Base-by-base conservation (phyloP, 2,113 vertebrate genomes). In the Tautogolabrus adspersus region DNA sequence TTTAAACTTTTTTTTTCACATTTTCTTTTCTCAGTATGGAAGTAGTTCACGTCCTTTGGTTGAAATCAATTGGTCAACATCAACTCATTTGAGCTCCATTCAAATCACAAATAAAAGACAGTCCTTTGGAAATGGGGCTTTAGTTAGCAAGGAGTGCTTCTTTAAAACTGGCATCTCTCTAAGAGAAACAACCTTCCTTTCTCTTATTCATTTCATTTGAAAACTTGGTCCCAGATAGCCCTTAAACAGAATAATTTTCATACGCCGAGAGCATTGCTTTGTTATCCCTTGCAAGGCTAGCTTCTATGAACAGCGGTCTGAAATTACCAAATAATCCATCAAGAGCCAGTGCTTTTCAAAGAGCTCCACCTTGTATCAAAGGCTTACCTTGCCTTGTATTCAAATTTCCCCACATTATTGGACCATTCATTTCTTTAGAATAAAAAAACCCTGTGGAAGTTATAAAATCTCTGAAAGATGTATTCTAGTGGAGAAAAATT, bases 21-120 rank as follows among this genome's bases (percentile, higher is more conserved):
- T 19, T 81, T 66, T 49, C 42, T 38, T 40, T 66, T 57, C 72
- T 71, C 1, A 6, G 63, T 21, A 6, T 2, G 18, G 44, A 76
- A 44, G 38, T 79, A 77, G 77, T 90, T 82, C 49, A 69, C 73
- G 71, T 1, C 22, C 65, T 75, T 38, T 78, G 69, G 72, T 64
- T 56, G 56, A 81, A 82, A 82, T 79, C 23, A 62, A 83, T 91
- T 86, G 84, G 88, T 83, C 74, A 81, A 77, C 82, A 74, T 90
- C 87, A 88, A 74, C 79, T 83, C 88, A 81, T 91, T 87, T 77
- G 69, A 85, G 76, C 84, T 59, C 82, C 78, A 91, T 92, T 93
- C 86, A 91, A 87, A 84, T 59, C 0, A 60, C 65, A 75, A 80
- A 92, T 94, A 87, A 91, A 92, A 89, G 83, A 42, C 38, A 0